Conservation (phyloP, 1,140 invertebrate genomes). For the Platorchestia sp. region DNA sequence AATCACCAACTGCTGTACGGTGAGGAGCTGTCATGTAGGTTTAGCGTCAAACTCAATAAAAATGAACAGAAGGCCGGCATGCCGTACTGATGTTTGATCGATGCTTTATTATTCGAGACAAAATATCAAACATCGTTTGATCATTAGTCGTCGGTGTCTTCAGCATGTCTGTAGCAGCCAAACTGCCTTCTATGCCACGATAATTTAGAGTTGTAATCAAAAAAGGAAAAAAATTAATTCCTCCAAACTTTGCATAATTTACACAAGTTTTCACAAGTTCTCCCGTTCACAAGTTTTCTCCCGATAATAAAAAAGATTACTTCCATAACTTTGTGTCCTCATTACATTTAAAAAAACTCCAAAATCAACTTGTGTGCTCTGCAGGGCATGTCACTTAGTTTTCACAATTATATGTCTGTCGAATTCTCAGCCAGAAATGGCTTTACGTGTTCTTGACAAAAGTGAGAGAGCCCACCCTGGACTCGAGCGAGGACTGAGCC, state of each 20-base stretch:
- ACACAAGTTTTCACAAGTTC: not conserved
- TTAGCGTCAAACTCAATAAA: not conserved
- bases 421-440: too few species aligned
- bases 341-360: too few species aligned
- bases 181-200: not conserved
- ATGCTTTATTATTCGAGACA: not conserved
- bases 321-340: too few species aligned
- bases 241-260: not conserved
- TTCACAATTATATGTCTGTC: too few species aligned
- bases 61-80: not conserved
- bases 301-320: too few species aligned
- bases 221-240: not conserved
- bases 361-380: too few species aligned
- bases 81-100: not conserved
- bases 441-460: too few species aligned
- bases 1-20: not conserved
- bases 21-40: not conserved
- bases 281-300: too few species aligned
- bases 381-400: too few species aligned
- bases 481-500: too few species aligned
- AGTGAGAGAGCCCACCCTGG: too few species aligned
- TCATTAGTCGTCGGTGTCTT: not conserved
- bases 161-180: not conserved
- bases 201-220: not conserved
- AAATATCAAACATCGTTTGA: not conserved